Evolutionary conservation across 2,888 invertebrate species (phyloP), one percentile per base, ranked within the genome.

Genomic region (Diaphora mendica): DNA sequence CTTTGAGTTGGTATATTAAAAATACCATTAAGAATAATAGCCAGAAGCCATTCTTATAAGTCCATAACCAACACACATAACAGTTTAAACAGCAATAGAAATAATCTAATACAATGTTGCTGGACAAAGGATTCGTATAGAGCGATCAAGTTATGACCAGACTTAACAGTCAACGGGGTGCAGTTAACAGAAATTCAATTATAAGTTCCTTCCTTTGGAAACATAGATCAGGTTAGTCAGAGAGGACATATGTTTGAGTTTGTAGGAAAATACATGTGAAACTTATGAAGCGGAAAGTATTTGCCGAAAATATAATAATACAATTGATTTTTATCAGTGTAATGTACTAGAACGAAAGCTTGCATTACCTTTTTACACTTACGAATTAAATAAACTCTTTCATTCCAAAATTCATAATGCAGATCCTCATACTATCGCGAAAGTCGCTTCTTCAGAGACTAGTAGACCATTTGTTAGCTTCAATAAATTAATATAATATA

Each of bases 131-230:
- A 88, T 77, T 82, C 75, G 83, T 89, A 88, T 84, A 66, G 67
- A 76, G 86, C 87, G 86, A 92, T 92, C 89, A 88, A 91, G 94
- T 94, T 94, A 94, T 91, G 91, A 85, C 90, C 91, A 88, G 87
- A 88, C 88, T 91, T 90, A 90, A 91, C 91, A 91, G 92, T 92
- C 94, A 90, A 88, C 85, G 78, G 94, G 92, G 94, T 86, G 92
- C 90, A 90, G 92, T 95, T 95, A 94, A 94, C 94, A 89, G 92
- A 92, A 93, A 94, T 94, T 95, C 95, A 95, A 95, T 95, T 95
- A 95, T 94, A 94, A 95, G 91, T 95, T 95, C 90, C 90, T 90
- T 93, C 90, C 89, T 91, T 90, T 78, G 75, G 78, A 71, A 77
- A 4, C 92, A 92, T 82, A 93, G 93, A 94, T 17, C 84, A 85